Evolutionary conservation across 2,888 invertebrate genomes (phyloP), one percentile per base, ranked within the genome.

Genomic region (Neoscelio sp.): DNA sequence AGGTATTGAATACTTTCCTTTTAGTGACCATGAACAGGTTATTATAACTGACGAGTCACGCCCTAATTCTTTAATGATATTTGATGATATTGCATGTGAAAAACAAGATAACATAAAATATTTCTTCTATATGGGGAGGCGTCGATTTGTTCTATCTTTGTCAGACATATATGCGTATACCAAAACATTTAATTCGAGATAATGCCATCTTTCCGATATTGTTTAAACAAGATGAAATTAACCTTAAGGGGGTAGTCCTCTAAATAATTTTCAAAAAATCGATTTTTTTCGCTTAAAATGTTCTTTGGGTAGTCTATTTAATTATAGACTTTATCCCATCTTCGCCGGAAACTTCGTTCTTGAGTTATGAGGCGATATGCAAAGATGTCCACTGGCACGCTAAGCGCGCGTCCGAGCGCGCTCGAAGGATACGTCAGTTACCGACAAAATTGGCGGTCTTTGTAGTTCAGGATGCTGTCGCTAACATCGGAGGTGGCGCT

Each of bases 201-300:
- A 78, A 78, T 48, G 28, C 60, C 1, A 73, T 73, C 18, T 35
- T 67, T 10, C 18, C 67, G 10, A 20, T 67, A 1, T 12, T 88
- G 5, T 90, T 89, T 80, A 87, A 87, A 75, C 88, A 89, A 82
- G 89, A 90, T 82, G 83, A 86, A 62, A 73, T 84, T 42, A 89
- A 89, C 83, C 76, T 89, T 42, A 85, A 82, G n/a, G n/a, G n/a
- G n/a, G n/a, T n/a, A n/a, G n/a, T n/a, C n/a, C n/a, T n/a, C n/a
- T n/a, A n/a, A n/a, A n/a, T n/a, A n/a, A n/a, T n/a, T n/a, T n/a
- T n/a, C n/a, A n/a, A n/a, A n/a, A n/a, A n/a, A n/a, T n/a, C n/a
- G n/a, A n/a, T n/a, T n/a, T n/a, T n/a, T n/a, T n/a, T n/a, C n/a
- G n/a, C n/a, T n/a, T n/a, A n/a, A n/a, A n/a, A n/a, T n/a, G n/a